Percentiles rank a stretch among this genome's conserved stretches.
Conservation (phyloP, 2,888 invertebrate species). For the Tetragonisca angustula region DNA sequence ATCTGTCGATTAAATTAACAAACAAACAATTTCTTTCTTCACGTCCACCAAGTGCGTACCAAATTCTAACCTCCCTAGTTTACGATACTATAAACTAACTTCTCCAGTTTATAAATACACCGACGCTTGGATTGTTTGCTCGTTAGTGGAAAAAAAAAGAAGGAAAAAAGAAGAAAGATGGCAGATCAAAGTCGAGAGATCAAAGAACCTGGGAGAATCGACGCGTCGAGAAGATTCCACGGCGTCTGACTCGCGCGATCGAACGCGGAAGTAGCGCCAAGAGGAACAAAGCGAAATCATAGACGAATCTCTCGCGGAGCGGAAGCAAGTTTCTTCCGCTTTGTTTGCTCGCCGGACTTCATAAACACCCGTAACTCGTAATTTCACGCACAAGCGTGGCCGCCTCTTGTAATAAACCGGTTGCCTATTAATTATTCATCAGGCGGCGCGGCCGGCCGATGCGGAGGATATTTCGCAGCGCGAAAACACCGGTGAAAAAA, state of each 20-base stretch:
- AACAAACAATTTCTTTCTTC: too few relatives aligned
- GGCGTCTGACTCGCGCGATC: background rate
- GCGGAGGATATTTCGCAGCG: constrained; percentile 22
- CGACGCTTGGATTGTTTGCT: too few relatives aligned
- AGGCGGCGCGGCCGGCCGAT: constrained; percentile 11
- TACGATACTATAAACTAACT: too few relatives aligned
- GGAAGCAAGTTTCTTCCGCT: constrained; percentile 3
- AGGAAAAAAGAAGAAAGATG: too few relatives aligned
- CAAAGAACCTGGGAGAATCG: background rate
- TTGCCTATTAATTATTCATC: constrained; percentile 51
- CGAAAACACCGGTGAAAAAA: constrained; percentile 24
- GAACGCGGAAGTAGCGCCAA: background rate
- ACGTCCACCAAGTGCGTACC: too few relatives aligned
- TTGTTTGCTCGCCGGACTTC: constrained; percentile 28
- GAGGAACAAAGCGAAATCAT: too few relatives aligned
- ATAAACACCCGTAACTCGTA: constrained; percentile 35
- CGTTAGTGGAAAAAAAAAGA: too few relatives aligned
- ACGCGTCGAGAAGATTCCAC: background rate
- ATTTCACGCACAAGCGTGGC: constrained; percentile 35
- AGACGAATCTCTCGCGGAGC: background rate
- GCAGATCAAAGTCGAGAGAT: background rate
- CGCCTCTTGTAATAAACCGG: constrained; percentile 10
- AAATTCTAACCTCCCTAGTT: too few relatives aligned
- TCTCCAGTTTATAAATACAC: too few relatives aligned
- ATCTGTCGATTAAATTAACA: too few relatives aligned